Evolutionary conservation across 2,113 vertebrate species (phyloP).

Genomic region (Numenius arquata): DNA sequence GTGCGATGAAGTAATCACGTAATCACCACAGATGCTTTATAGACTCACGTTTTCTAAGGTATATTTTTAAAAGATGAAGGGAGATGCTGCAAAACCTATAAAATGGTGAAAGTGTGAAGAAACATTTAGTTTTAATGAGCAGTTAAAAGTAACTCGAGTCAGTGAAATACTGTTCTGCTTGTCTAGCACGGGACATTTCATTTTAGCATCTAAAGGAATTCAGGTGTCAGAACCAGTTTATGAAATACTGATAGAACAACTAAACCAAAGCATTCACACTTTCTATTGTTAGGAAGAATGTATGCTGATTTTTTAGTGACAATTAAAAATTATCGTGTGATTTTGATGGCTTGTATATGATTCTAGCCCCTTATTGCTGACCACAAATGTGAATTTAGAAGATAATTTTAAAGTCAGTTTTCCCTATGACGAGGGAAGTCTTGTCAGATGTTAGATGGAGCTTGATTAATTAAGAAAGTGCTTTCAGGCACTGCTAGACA

Average conservation of each 20-base stretch:
- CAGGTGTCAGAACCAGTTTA: not conserved
- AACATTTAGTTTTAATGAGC: not conserved
- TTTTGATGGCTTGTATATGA: not conserved
- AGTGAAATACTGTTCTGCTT: not conserved
- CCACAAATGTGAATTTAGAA: not conserved
- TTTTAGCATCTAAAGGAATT: not conserved
- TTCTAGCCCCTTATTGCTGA: not conserved
- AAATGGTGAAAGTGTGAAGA: not conserved
- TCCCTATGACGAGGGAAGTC: not conserved
- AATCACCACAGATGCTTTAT: not conserved
- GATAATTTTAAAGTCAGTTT: not conserved
- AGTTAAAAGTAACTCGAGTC: not conserved
- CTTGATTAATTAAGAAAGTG: slow-evolving; percentile 16
- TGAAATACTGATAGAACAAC: not conserved
- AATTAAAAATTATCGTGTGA: not conserved
- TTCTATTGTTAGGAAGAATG: not conserved
- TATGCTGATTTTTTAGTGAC: not conserved
- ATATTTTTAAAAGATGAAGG: not conserved
- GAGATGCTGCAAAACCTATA: not conserved
- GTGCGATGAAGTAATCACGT: not conserved
- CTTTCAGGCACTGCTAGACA: not conserved
- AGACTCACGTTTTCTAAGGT: not conserved
- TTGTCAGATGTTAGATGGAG: not conserved
- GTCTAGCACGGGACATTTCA: not conserved
- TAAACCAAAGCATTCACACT: not conserved